phyloP scores from a whole-genome alignment of 2,888 invertebrate species.

The Metacarcinus magister region DNA sequence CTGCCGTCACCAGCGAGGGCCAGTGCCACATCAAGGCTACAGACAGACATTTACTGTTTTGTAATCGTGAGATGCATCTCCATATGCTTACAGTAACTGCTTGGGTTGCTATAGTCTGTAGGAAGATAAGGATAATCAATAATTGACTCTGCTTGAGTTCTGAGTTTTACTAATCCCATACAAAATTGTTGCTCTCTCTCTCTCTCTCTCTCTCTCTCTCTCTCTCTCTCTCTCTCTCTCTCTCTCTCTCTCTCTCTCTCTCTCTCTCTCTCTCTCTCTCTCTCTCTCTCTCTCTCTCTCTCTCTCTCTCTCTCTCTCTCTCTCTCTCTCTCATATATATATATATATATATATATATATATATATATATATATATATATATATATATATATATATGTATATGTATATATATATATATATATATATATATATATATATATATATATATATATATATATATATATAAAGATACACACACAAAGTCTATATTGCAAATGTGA shows the following conservation, averaged over 20 bases:
- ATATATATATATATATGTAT: conserved; percentile 49
- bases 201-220: background rate
- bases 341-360: conserved; percentile 50
- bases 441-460: conserved; percentile 58
- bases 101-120: conserved; percentile 82
- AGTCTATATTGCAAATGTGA: background rate
- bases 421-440: conserved; percentile 65
- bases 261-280: too few species aligned
- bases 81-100: conserved; percentile 80
- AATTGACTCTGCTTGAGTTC: conserved; percentile 77
- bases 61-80: conserved; percentile 77
- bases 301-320: too few species aligned
- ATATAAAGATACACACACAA: conserved; percentile 7
- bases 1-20: background rate
- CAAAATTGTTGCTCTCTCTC: background rate
- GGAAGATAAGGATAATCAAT: conserved; percentile 80
- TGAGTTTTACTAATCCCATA: background rate
- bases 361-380: conserved; percentile 56
- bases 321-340: background rate
- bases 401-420: conserved; percentile 56
- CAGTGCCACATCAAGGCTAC: conserved; percentile 46
- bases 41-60: conserved; percentile 62
- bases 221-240: background rate
- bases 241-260: conserved; percentile 1
- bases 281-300: too few species aligned